Evolutionary conservation across 2,113 vertebrate species (phyloP).

Genomic region (Okapia johnstoni): DNA sequence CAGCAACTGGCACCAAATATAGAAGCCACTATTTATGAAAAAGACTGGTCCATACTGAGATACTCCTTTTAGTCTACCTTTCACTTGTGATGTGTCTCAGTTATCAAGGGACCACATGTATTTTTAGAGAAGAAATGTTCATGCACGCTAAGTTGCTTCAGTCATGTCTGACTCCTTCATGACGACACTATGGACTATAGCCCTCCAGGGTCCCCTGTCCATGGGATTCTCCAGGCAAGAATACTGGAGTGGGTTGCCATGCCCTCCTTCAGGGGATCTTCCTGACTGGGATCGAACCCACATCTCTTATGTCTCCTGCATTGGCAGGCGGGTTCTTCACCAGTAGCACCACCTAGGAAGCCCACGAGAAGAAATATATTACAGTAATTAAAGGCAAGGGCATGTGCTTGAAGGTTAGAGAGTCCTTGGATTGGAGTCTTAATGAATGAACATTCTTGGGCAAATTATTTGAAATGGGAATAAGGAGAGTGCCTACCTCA

Average conservation of each 20-base stretch:
- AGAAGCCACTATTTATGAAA: not conserved
- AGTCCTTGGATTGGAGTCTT: not conserved
- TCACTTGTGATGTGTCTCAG: not conserved
- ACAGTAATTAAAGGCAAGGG: not conserved
- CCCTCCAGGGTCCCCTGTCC: not conserved
- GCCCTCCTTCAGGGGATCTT: not conserved
- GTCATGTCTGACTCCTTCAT: not conserved
- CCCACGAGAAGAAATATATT: not conserved
- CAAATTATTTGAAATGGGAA: not conserved
- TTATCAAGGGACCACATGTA: not conserved
- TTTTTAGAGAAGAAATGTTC: not conserved
- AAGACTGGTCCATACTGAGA: not conserved
- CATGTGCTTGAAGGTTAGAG: not conserved
- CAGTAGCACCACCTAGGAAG: not conserved
- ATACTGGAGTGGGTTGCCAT: not conserved
- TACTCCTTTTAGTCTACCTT: not conserved
- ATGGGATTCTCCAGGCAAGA: not conserved
- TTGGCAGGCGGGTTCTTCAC: not conserved
- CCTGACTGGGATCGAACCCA: not conserved
- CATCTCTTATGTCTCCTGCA: not conserved
- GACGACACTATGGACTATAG: not conserved
- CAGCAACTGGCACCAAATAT: not conserved
- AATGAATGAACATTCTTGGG: not conserved
- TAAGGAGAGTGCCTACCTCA: not conserved
- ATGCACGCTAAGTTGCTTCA: not conserved